Evolutionary conservation across 2,797 vertebrate genomes (phyloP).

Genomic region (Heliangelus exortis): DNA sequence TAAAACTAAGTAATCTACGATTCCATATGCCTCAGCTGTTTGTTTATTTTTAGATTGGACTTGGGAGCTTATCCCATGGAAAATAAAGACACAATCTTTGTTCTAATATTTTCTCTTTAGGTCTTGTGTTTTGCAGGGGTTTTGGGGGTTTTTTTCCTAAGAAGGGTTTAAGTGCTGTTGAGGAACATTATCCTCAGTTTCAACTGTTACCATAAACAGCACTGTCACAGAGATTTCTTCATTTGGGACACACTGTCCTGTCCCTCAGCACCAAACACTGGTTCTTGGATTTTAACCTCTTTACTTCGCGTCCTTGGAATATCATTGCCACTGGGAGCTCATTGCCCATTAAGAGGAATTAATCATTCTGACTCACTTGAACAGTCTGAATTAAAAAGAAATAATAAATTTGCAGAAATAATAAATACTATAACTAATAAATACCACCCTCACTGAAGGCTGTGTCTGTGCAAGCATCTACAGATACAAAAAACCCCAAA

Average conservation of each 20-base stretch:
- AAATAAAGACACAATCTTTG: not conserved
- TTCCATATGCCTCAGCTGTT: not conserved
- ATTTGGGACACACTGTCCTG: not conserved
- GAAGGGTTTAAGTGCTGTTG: not conserved
- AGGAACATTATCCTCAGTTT: not conserved
- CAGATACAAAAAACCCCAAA: not conserved
- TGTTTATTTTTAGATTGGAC: not conserved
- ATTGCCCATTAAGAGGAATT: constrained; percentile 1
- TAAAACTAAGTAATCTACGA: not conserved
- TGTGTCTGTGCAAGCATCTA: not conserved
- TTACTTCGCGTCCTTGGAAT: not conserved
- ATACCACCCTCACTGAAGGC: not conserved
- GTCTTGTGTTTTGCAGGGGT: not conserved
- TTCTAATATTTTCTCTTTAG: not conserved
- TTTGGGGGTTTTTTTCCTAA: not conserved
- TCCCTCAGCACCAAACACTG: not conserved
- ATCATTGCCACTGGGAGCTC: constrained; percentile 6
- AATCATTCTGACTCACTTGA: constrained; percentile 7
- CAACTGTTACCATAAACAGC: not conserved
- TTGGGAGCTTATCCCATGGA: not conserved
- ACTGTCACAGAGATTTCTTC: not conserved
- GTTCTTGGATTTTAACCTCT: constrained; percentile 15
- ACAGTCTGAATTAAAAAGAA: not conserved
- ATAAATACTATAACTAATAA: constrained; percentile 1
- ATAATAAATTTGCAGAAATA: not conserved